Conservation (phyloP, 2,797 vertebrate genomes). For the Limosa lapponica region DNA sequence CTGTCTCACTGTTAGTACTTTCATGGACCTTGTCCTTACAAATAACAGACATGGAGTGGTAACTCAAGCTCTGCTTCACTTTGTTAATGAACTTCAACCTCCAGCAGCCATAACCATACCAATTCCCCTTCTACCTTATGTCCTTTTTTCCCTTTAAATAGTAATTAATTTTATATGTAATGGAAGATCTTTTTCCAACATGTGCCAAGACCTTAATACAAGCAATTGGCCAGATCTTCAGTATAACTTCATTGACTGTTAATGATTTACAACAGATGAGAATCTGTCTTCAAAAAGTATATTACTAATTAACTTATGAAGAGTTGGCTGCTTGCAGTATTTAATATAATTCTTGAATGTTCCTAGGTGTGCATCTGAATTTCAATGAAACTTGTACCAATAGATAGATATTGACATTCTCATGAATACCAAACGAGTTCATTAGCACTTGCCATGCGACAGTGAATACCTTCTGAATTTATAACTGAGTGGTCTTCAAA, state of each 20-base stretch:
- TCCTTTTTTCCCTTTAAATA: background rate
- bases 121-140: background rate
- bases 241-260: background rate
- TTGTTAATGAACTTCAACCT: background rate
- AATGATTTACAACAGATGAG: constrained; percentile 29
- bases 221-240: background rate
- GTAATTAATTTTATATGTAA: background rate
- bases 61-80: background rate
- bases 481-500: background rate
- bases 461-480: background rate
- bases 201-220: background rate
- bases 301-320: constrained; percentile 20
- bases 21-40: background rate
- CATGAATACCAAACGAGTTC: constrained; percentile 47
- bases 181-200: background rate
- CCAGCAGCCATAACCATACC: background rate
- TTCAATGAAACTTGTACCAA: constrained; percentile 20
- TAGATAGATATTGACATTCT: constrained; percentile 30
- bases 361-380: constrained; percentile 20
- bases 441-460: background rate
- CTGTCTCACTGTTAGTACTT: background rate
- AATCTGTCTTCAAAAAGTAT: constrained; percentile 7
- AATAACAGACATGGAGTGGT: background rate
- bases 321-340: background rate
- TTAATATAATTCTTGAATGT: constrained; percentile 35